A percentile compares a stretch with the other conserved stretches of the same genome.
Evolutionary conservation across 2,888 invertebrate species (phyloP).

Genomic region (Drosophila antonietae): DNA sequence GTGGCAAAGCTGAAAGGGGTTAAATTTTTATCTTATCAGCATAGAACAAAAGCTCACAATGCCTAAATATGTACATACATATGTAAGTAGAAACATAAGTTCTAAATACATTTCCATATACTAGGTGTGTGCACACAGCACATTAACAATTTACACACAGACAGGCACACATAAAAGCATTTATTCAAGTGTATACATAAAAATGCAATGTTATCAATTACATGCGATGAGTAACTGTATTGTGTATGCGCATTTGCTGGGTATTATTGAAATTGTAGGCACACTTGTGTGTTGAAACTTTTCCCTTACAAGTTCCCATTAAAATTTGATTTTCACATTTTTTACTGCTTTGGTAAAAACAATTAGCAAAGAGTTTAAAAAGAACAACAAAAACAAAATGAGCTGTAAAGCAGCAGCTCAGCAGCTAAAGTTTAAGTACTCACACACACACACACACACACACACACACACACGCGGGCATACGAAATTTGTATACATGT

Average conservation of each 20-base stretch:
- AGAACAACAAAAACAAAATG: constrained; percentile 3
- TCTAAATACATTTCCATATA: constrained; percentile 1
- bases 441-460: not conserved
- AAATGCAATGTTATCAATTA: constrained; percentile 39
- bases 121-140: constrained; percentile 4
- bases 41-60: not conserved
- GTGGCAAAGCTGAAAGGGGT: not conserved
- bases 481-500: not conserved
- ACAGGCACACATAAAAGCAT: not conserved
- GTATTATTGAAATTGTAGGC: not conserved
- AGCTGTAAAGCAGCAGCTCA: not conserved
- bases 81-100: not conserved
- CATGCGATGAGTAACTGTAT: constrained; percentile 23
- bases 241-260: not conserved
- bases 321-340: constrained; percentile 4
- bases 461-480: not conserved
- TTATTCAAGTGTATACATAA: constrained; percentile 11
- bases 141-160: constrained; percentile 1
- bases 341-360: constrained; percentile 5
- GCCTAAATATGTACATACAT: not conserved
- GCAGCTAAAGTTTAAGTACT: constrained; percentile 8
- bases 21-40: constrained; percentile 28
- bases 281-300: not conserved
- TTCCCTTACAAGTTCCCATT: not conserved
- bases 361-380: constrained; percentile 26